Percentiles rank a stretch among this genome's conserved stretches.
Evolutionary conservation across 2,113 vertebrate genomes (phyloP).

Genomic region (Centropus unirufus): DNA sequence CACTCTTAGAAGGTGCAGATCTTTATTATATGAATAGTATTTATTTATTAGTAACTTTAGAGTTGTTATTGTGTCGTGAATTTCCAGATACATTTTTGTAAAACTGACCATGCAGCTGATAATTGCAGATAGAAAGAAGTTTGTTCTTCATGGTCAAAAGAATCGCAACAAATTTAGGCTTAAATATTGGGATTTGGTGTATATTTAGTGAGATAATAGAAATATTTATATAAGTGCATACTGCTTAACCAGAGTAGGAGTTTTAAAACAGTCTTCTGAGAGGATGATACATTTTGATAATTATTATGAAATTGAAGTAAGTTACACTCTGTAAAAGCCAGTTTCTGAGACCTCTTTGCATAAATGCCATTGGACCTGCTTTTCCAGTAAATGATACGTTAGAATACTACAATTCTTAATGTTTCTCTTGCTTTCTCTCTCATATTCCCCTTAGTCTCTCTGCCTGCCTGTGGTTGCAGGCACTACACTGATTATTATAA

Average conservation of each 20-base stretch:
- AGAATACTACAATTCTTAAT: background rate
- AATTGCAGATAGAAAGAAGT: background rate
- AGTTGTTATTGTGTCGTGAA: background rate
- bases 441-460: background rate
- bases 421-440: background rate
- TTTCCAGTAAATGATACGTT: background rate
- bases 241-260: background rate
- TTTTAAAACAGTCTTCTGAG: background rate
- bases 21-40: background rate
- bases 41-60: background rate
- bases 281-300: background rate
- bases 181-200: background rate
- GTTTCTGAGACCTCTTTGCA: background rate
- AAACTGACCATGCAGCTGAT: background rate
- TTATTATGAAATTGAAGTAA: background rate
- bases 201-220: background rate
- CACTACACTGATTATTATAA: background rate
- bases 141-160: background rate
- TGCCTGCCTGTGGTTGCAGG: background rate
- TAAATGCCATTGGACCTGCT: background rate
- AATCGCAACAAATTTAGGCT: background rate
- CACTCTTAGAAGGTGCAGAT: background rate
- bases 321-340: background rate
- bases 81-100: background rate
- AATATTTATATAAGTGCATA: background rate